These are phyloP conservation scores for Chrysogorgia sp. DNA, from an alignment of 92 coral and sea anemone genomes.

Conservation along the genomic window DNA sequence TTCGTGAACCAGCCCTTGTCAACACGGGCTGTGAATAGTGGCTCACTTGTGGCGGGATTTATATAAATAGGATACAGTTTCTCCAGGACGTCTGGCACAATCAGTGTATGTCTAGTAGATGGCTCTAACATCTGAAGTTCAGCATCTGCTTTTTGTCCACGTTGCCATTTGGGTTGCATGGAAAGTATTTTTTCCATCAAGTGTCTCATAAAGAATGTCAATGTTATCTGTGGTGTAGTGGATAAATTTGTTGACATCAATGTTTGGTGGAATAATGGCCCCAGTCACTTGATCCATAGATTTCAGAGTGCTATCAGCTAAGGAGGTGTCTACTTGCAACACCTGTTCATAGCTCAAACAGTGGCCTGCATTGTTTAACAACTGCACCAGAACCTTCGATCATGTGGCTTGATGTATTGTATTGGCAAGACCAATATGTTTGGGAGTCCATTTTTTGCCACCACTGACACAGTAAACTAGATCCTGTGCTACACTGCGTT, in stretches of 20 bases:
- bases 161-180: constrained; percentile 52
- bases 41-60: constrained; percentile 4
- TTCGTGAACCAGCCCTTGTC: constrained; percentile 24
- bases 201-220: constrained; percentile 44
- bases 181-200: constrained; percentile 40
- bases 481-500: too few relatives aligned
- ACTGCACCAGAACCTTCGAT: constrained; percentile 42
- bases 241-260: constrained; percentile 18
- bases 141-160: constrained; percentile 45
- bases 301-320: constrained; percentile 36
- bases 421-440: constrained; percentile 31
- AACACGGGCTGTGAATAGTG: background rate
- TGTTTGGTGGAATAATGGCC: constrained; percentile 43
- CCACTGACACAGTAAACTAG: constrained; percentile 32
- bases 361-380: constrained; percentile 51
- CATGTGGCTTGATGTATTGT: constrained; percentile 39
- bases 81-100: constrained; percentile 46
- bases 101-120: constrained; percentile 25
- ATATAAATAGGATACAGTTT: constrained; percentile 27
- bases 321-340: constrained; percentile 40
- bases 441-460: constrained; percentile 44
- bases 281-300: constrained; percentile 47
- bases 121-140: constrained; percentile 18
- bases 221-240: constrained; percentile 46
- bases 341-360: constrained; percentile 32